A percentile compares a stretch with the other conserved stretches of the same genome.
Conservation (phyloP, 2,113 vertebrate genomes). For the Eurypyga helias region DNA sequence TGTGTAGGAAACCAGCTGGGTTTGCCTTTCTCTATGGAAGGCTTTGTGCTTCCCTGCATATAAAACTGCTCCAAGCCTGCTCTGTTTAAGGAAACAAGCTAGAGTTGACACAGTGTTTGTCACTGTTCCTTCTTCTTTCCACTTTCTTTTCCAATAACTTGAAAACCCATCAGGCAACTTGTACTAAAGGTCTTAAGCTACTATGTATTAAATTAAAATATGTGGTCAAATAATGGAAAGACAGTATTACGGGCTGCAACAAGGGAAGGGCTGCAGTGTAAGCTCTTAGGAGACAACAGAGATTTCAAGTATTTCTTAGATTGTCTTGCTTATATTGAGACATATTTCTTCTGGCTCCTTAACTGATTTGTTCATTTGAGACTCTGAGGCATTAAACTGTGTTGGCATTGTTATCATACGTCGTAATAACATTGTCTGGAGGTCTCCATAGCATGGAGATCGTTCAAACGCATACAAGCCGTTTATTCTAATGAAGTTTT, state of each 20-base stretch:
- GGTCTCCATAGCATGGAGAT: background rate
- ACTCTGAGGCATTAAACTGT: background rate
- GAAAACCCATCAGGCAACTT: background rate
- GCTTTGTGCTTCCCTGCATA: background rate
- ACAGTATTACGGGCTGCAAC: accelerated
- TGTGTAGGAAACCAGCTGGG: background rate
- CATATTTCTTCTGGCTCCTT: background rate
- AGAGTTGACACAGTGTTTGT: background rate
- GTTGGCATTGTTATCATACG: background rate
- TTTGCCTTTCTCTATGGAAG: background rate
- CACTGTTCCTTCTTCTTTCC: background rate
- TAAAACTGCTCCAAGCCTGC: background rate
- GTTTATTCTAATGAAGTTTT: background rate
- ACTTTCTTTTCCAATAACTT: background rate
- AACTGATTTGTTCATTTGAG: background rate
- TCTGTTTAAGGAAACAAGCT: background rate
- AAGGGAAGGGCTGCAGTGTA: background rate
- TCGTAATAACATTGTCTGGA: background rate
- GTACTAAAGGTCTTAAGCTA: background rate
- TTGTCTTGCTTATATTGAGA: background rate
- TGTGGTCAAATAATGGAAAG: background rate
- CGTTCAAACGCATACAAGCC: background rate
- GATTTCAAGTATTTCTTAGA: background rate
- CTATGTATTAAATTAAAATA: background rate
- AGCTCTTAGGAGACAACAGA: background rate